Conservation (phyloP, 1,140 invertebrate species). For the Acromyrmex heyeri region DNA sequence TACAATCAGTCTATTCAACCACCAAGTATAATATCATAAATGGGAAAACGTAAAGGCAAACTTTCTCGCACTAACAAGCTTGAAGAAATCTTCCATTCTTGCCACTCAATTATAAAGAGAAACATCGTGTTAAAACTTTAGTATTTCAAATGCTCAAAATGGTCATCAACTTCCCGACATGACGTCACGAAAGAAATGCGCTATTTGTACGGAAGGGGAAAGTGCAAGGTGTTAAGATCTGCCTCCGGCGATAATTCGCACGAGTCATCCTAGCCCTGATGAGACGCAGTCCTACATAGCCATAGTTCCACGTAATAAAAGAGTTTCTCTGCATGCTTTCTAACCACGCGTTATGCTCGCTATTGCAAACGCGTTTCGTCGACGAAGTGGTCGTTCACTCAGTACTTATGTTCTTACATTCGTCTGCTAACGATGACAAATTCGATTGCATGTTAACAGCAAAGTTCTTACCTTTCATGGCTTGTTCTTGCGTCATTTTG, state of each 20-base stretch:
- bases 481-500: conserved; percentile 8
- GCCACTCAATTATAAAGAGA: neutral
- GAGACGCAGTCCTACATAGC: conserved; percentile 70
- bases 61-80: conserved; percentile 34
- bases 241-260: conserved; percentile 39
- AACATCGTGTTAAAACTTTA: neutral
- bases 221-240: conserved; percentile 33
- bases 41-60: conserved; percentile 17
- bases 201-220: neutral
- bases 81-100: conserved; percentile 31
- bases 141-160: neutral
- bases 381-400: neutral
- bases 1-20: neutral
- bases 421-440: conserved; percentile 38
- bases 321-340: conserved; percentile 86
- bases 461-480: conserved; percentile 18
- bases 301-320: conserved; percentile 80
- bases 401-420: conserved; percentile 35
- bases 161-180: neutral
- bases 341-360: conserved; percentile 82
- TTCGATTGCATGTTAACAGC: conserved; percentile 30
- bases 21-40: neutral
- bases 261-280: conserved; percentile 38
- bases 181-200: neutral
- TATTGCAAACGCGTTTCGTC: conserved; percentile 55